Percentiles rank a stretch among this genome's conserved stretches.
Evolutionary conservation across 2,113 vertebrate genomes (phyloP).

Genomic region (Ceratotherium simum): DNA sequence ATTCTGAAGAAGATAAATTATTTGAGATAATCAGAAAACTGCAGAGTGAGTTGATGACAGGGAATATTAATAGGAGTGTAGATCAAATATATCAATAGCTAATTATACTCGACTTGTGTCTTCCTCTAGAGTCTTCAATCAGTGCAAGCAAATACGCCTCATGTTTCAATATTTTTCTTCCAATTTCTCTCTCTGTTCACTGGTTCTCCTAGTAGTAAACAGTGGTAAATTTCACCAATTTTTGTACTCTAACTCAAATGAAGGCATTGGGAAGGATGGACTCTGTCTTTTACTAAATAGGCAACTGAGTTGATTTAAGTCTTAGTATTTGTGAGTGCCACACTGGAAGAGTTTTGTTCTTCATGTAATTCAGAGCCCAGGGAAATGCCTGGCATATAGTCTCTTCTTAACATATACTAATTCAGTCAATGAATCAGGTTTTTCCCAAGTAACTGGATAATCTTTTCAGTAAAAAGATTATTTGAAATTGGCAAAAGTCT

Average conservation of each 20-base stretch:
- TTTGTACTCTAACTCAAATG: slow-evolving; percentile 1
- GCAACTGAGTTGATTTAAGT: background rate
- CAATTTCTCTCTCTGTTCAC: background rate
- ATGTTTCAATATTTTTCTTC: background rate
- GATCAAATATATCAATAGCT: background rate
- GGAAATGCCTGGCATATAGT: background rate
- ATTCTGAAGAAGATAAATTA: slow-evolving; percentile 24
- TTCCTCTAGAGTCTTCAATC: background rate
- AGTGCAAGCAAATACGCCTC: background rate
- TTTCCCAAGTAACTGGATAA: slow-evolving; percentile 1
- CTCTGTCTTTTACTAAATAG: background rate
- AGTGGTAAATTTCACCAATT: background rate
- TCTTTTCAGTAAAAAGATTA: slow-evolving; percentile 21
- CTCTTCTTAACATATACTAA: background rate
- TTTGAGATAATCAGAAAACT: background rate
- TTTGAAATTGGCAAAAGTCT: background rate
- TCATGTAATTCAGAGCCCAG: background rate
- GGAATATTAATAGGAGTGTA: background rate
- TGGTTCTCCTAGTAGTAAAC: background rate
- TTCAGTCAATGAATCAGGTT: background rate
- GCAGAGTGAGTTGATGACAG: background rate
- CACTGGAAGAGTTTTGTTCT: background rate
- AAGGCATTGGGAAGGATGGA: background rate
- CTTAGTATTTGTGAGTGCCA: background rate
- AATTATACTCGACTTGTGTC: background rate